phyloP scores from a whole-genome alignment of 64 coral and sea anemone genomes.

The Actinia tenebrosa region DNA sequence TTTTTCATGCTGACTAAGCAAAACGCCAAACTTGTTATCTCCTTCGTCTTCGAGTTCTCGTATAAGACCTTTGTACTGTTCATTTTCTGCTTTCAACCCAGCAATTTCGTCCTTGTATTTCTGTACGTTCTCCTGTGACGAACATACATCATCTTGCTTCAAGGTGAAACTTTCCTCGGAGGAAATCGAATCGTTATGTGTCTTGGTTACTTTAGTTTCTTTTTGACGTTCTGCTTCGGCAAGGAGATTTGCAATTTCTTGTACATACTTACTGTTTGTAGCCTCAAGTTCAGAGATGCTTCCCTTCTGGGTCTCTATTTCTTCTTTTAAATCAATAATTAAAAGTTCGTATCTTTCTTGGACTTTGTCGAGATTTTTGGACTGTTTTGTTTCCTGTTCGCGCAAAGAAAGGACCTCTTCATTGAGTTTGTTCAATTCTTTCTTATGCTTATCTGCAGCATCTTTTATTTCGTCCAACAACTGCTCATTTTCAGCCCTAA shows the following conservation, averaged over 20 bases:
- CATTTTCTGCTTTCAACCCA: constrained; percentile 37
- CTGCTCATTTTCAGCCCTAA: constrained; percentile 3
- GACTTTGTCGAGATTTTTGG: constrained; percentile 33
- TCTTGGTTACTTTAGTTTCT: neutral
- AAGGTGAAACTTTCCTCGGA: neutral
- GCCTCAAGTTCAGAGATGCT: constrained; percentile 34
- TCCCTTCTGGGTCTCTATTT: constrained; percentile 23
- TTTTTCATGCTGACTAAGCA: constrained; percentile 87
- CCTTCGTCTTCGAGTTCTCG: constrained; percentile 80
- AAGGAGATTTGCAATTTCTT: constrained; percentile 36
- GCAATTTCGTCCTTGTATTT: constrained; percentile 54
- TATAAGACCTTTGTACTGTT: constrained; percentile 52
- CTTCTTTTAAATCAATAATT: constrained; percentile 37
- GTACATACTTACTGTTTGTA: constrained; percentile 6
- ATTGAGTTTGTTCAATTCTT: neutral
- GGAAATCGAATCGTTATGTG: neutral
- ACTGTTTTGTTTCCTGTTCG: constrained; percentile 2
- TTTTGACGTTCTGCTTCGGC: constrained; percentile 40
- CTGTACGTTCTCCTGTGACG: constrained; percentile 14
- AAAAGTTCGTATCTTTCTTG: constrained; percentile 52
- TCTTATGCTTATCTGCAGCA: neutral
- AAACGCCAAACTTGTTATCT: constrained; percentile 75
- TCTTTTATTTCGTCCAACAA: constrained; percentile 5
- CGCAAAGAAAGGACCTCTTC: neutral
- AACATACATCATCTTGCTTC: neutral